Evolutionary conservation across 2,113 vertebrate species (phyloP), one percentile per base, ranked within the genome.

Genomic region (Leucopsar rothschildi): DNA sequence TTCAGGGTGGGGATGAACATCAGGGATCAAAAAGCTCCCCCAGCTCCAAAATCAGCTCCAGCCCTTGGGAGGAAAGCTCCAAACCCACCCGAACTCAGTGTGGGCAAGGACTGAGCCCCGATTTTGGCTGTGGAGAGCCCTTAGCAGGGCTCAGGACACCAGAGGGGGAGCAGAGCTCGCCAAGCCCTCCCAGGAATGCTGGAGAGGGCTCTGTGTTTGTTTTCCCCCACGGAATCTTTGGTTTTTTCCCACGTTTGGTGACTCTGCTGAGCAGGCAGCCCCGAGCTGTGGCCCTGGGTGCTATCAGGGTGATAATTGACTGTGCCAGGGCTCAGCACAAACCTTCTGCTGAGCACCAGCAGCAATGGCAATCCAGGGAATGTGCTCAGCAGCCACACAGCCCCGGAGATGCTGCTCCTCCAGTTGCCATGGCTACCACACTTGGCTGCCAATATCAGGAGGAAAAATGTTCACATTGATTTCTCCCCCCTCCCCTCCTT

Each of bases 401-500:
- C 49, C 77, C 70, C 17, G 40, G 4, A 50, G 87, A 87, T 9
- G 22, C 73, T 90, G 66, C 82, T 96, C 35, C 55, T 93, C 33
- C n/a, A 19, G 92, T 95, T 95, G 87, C 93, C 71, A 64, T 96
- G 94, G 95, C 39, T 55, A 95, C 92, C 4, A 1, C 47, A 35
- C 66, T 72, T 49, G 84, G 65, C 61, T 94, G 85, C 82, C 82
- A 90, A 52, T 87, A 77, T 68, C 37, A 19, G 63, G 18, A 80
- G 78, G 91, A 83, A 89, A 89, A 90, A 90, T 29, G 68, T 66
- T 88, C 42, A 27, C 59, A 73, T 70, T 10, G 84, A 12, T 66
- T n/a, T 55, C 35, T 18, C 6, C 6, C 27, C 10, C 4, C 8
- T 5, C 19, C 5, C 6, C 19, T 5, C 11, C 25, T 44, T 45